Percentiles rank a stretch among this genome's conserved stretches.
phyloP scores from a whole-genome alignment of 2,797 vertebrate genomes.

The Jordanella pulchra region DNA sequence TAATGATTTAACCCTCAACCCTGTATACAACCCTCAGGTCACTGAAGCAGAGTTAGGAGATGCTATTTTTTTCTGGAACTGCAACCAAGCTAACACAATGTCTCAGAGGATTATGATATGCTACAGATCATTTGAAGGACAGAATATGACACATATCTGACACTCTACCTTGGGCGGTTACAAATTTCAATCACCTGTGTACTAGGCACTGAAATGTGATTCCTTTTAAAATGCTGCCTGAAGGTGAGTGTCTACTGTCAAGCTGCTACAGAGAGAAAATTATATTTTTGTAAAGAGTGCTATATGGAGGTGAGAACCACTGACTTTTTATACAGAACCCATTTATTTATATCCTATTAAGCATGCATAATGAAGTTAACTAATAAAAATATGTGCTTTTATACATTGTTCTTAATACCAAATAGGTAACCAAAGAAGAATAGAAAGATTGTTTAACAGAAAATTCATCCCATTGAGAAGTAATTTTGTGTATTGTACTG shows the following conservation, averaged over 20 bases:
- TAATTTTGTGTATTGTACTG: neutral
- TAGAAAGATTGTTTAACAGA: neutral
- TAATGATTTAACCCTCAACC: slow-evolving; percentile 1
- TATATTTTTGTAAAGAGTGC: slow-evolving; percentile 8
- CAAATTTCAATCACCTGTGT: slow-evolving; percentile 66
- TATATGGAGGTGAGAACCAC: slow-evolving; percentile 18
- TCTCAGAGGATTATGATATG: slow-evolving; percentile 53
- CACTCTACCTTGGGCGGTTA: slow-evolving; percentile 41
- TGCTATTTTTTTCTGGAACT: slow-evolving; percentile 45
- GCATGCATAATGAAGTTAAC: neutral
- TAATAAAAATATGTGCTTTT: neutral
- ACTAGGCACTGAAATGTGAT: slow-evolving; percentile 60
- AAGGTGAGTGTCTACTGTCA: slow-evolving; percentile 35
- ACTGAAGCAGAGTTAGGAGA: slow-evolving; percentile 23
- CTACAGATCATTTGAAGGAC: slow-evolving; percentile 47
- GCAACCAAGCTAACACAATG: slow-evolving; percentile 43
- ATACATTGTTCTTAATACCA: neutral
- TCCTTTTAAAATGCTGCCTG: slow-evolving; percentile 43
- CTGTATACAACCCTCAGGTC: slow-evolving; percentile 37
- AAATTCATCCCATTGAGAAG: neutral
- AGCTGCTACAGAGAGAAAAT: slow-evolving; percentile 25
- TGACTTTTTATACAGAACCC: neutral
- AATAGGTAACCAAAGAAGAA: neutral
- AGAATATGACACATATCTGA: slow-evolving; percentile 35
- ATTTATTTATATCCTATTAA: neutral